Conservation (phyloP, 2,888 invertebrate genomes). For the Phortica magna region DNA sequence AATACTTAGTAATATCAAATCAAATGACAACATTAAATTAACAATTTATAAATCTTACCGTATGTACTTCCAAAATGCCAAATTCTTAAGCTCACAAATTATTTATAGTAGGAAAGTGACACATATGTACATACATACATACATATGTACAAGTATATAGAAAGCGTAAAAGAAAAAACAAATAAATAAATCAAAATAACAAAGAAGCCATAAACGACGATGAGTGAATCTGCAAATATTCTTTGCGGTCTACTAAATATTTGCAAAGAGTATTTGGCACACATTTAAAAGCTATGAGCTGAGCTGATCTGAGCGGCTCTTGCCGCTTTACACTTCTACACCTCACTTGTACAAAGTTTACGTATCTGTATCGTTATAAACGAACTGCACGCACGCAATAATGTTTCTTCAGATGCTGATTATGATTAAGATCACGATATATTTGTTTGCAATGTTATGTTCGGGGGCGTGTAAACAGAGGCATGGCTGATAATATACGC, state of each 20-base stretch:
- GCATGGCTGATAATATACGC: no score
- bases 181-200: constrained; percentile 42
- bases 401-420: constrained; percentile 6
- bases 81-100: not conserved
- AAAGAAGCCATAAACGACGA: constrained; percentile 26
- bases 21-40: no score
- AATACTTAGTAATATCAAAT: no score
- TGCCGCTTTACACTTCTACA: no score
- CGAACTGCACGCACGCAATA: constrained; percentile 55
- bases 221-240: constrained; percentile 41
- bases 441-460: no score
- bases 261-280: constrained; percentile 41
- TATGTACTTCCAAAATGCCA: not conserved
- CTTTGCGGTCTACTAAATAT: constrained; percentile 63
- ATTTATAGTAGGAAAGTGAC: not conserved
- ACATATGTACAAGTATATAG: not conserved
- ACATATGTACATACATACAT: not conserved
- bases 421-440: not conserved
- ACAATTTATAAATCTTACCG: no score
- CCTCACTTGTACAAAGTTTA: not conserved
- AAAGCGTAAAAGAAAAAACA: constrained; percentile 45
- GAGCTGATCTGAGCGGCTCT: no score
- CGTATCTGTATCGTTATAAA: not conserved
- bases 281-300: not conserved
- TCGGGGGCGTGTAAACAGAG: no score